Evolutionary conservation across 1,140 invertebrate species (phyloP), one percentile per base, ranked within the genome.

Genomic region (Fopius arisanus): DNA sequence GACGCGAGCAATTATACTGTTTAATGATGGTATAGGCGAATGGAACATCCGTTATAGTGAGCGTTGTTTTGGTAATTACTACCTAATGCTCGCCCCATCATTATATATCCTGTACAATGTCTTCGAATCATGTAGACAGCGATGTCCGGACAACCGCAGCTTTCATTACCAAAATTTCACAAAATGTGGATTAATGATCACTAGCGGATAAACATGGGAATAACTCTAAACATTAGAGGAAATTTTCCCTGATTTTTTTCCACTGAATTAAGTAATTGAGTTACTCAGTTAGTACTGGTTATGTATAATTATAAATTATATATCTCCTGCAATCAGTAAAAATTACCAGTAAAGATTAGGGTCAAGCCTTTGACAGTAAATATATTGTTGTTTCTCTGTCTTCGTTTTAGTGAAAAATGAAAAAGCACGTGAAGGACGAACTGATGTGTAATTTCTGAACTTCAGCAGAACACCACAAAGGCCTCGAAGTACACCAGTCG

Each of bases 1-100:
- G 83, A 85, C 77, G 79, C 51, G 63, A 72, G 75, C 83, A 82
- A 85, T 85, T 85, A 85, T 79, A 83, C 67, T 81, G 83, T 83
- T 85, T 84, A 85, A 84, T 83, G 82, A 80, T 77, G 73, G 79
- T 77, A 77, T 74, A 75, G 76, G 65, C 78, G 76, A 80, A 80
- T 75, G 78, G 80, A 83, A 81, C 81, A 80, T 81, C 82, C 80
- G 83, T 79, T 81, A 75, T 78, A 75, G 75, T 77, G 74, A 67
- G 67, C 77, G 80, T 81, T 80, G 72, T 81, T 84, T 81, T 78
- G 78, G 82, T 82, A 82, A 85, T 84, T 84, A 82, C 79, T 78
- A 74, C 67, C 67, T 78, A 82, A 80, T 80, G 73, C 67, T 54
- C 12, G 67, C 33, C 48, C 21, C 59, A 76, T 77, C 77, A 79